These are phyloP conservation scores for Rhynchonycteris naso DNA, from an alignment of 2,797 vertebrate genomes.

Conservation along the genomic window DNA sequence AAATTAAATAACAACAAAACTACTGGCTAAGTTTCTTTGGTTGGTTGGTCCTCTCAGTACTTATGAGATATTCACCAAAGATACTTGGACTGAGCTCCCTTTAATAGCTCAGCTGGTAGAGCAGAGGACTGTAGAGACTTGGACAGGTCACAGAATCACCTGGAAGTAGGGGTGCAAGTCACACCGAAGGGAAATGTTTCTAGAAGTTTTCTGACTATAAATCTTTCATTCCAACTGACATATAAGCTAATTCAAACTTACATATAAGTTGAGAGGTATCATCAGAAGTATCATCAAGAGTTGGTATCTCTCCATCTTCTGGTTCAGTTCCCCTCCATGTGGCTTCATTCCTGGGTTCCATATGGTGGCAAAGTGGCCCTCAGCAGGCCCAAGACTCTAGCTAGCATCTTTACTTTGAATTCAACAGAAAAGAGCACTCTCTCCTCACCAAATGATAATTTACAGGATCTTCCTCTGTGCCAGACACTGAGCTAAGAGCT, in stretches of 20 bases:
- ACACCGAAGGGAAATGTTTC: not conserved
- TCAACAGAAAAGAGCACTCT: not conserved
- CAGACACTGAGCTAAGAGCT: not conserved
- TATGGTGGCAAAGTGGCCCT: not conserved
- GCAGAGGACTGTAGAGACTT: too few species aligned
- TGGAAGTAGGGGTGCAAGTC: not conserved
- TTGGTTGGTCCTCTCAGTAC: not conserved
- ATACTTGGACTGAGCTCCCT: not conserved
- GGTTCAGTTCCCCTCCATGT: not conserved
- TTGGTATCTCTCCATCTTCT: not conserved
- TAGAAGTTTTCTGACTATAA: not conserved
- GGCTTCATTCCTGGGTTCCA: not conserved
- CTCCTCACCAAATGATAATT: not conserved
- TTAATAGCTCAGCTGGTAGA: too few species aligned
- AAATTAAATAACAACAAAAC: not conserved
- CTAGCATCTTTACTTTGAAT: not conserved
- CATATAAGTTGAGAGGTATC: too few species aligned
- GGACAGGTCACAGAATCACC: slow-evolving; percentile 9
- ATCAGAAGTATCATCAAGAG: not conserved
- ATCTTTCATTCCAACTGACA: slow-evolving; percentile 12
- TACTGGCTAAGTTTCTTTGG: not conserved
- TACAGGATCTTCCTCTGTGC: not conserved
- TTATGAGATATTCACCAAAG: not conserved
- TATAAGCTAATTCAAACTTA: not conserved
- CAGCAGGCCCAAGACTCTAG: not conserved